These are phyloP conservation scores for Trachurus trachurus DNA, from an alignment of 2,797 vertebrate species.

Conservation along the genomic window DNA sequence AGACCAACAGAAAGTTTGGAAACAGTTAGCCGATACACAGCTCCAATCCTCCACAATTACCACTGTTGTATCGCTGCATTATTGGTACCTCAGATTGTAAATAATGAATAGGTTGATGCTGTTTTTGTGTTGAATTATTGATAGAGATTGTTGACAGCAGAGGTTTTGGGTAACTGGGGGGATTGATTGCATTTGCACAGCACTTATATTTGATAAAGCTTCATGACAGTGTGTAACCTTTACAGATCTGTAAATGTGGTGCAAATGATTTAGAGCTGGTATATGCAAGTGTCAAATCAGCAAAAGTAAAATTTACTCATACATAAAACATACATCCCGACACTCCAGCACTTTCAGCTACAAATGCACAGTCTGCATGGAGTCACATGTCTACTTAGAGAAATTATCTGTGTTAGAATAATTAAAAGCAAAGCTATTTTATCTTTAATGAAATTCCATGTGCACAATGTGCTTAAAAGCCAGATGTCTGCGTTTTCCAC, in stretches of 20 bases:
- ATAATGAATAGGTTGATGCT: constrained; percentile 43
- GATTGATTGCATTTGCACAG: constrained; percentile 39
- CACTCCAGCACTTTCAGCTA: constrained; percentile 1
- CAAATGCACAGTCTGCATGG: constrained; percentile 1
- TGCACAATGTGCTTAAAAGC: neutral
- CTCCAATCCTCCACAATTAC: constrained; percentile 48
- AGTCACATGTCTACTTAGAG: neutral
- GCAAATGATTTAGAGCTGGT: constrained; percentile 35
- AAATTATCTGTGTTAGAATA: neutral
- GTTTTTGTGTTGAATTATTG: constrained; percentile 56
- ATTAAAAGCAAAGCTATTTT: neutral
- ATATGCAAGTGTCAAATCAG: constrained; percentile 44
- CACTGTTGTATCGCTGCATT: constrained; percentile 2
- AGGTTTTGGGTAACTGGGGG: constrained; percentile 40
- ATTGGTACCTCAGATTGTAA: constrained; percentile 28
- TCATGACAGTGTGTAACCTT: constrained; percentile 36
- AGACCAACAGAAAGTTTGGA: constrained; percentile 66
- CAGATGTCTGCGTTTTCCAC: neutral
- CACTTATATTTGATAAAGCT: constrained; percentile 40
- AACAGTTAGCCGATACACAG: constrained; percentile 86
- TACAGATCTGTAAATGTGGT: constrained; percentile 45
- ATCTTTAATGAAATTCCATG: neutral
- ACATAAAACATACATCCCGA: constrained; percentile 33
- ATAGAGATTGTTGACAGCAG: constrained; percentile 24
- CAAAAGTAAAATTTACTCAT: constrained; percentile 29